These are phyloP conservation scores for Pyrgilauda ruficollis DNA, from an alignment of 2,113 vertebrate genomes.

Conservation along the genomic window DNA sequence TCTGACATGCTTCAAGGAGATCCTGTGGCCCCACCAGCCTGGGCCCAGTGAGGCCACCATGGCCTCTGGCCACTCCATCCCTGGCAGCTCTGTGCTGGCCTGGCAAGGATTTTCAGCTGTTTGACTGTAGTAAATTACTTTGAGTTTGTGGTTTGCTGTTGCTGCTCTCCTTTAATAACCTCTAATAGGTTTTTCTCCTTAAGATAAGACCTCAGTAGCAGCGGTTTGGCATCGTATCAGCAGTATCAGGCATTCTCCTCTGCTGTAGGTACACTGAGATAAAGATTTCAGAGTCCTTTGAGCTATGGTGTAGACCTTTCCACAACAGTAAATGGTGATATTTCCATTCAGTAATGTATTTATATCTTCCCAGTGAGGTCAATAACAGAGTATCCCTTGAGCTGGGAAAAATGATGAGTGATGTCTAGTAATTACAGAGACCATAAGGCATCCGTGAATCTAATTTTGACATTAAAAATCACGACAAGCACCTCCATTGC, in stretches of 20 bases:
- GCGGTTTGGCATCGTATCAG: neutral
- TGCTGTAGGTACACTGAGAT: neutral
- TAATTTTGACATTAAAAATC: conserved; percentile 49
- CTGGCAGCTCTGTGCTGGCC: neutral
- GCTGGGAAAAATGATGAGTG: conserved; percentile 46
- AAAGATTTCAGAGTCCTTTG: conserved; percentile 24
- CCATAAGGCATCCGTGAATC: conserved; percentile 35
- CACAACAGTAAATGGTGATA: conserved; percentile 15
- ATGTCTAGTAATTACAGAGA: conserved; percentile 49
- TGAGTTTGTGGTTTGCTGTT: neutral
- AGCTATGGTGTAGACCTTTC: conserved; percentile 9
- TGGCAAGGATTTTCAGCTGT: neutral
- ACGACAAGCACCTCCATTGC: neutral
- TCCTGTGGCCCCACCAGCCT: neutral
- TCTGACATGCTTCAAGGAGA: neutral
- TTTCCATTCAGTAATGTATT: conserved; percentile 36
- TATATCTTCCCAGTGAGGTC: conserved; percentile 47
- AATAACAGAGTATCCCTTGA: conserved; percentile 47
- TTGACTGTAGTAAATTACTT: neutral
- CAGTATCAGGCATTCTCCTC: neutral
- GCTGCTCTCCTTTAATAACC: conserved; percentile 5
- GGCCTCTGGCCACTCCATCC: neutral
- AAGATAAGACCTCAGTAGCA: neutral
- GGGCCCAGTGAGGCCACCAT: rapidly evolving
- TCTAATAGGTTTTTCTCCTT: neutral